Evolutionary conservation across 2,113 vertebrate genomes (phyloP).

Genomic region (Tenebrosternarchus preto): DNA sequence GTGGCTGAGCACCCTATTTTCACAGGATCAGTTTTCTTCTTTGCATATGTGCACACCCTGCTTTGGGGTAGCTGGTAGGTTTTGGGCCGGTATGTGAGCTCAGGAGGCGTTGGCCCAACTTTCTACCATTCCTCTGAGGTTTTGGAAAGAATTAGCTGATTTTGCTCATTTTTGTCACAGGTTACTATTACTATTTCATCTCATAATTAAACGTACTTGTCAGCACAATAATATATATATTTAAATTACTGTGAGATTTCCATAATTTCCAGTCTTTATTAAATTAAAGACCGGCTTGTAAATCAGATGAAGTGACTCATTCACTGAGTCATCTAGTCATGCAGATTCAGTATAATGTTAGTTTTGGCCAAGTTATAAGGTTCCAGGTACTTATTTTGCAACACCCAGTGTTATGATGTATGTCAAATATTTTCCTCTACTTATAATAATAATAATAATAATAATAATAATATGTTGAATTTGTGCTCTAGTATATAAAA

Average conservation of each 20-base stretch:
- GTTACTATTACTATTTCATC: slow-evolving; percentile 10
- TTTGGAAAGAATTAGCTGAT: not conserved
- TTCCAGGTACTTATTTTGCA: slow-evolving; percentile 1
- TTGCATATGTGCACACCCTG: not conserved
- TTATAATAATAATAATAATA: slow-evolving; percentile 28
- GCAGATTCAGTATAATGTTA: slow-evolving; percentile 23
- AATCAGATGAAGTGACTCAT: slow-evolving; percentile 7
- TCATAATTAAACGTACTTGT: not conserved
- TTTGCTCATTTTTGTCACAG: not conserved
- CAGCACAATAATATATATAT: slow-evolving; percentile 8
- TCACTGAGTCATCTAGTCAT: slow-evolving; percentile 9
- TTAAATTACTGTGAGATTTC: not conserved
- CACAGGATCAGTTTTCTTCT: slow-evolving; percentile 25
- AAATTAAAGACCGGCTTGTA: not conserved
- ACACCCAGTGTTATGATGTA: slow-evolving; percentile 3
- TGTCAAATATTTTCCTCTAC: not conserved
- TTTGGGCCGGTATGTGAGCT: not conserved
- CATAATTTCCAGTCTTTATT: slow-evolving; percentile 16
- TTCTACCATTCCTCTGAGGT: not conserved
- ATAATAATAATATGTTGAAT: no score
- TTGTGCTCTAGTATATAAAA: not conserved
- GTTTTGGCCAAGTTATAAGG: slow-evolving; percentile 10
- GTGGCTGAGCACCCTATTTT: not conserved
- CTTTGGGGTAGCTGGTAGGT: not conserved
- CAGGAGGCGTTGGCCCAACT: not conserved